A percentile compares a stretch with the other conserved stretches of the same genome.
phyloP scores from a whole-genome alignment of 2,113 vertebrate species.

The Hipposideros armiger region DNA sequence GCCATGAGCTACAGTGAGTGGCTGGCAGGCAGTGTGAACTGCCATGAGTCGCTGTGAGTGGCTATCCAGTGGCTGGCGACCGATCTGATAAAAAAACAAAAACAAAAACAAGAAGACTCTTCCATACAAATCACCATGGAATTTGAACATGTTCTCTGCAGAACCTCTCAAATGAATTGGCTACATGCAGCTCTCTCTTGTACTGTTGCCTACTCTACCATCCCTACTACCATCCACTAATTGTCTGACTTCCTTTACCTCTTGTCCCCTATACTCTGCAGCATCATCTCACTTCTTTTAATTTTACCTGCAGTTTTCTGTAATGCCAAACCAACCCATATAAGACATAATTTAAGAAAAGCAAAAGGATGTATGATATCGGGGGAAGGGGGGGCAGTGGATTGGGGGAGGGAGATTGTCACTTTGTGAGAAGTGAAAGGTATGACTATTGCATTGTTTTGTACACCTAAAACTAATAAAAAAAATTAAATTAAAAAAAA shows the following conservation, averaged over 20 bases:
- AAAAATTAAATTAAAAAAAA: neutral
- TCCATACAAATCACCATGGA: neutral
- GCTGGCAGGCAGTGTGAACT: no score
- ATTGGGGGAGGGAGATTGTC: no score
- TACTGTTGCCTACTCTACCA: neutral
- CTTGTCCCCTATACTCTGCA: neutral
- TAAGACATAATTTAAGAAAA: neutral
- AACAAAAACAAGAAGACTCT: neutral
- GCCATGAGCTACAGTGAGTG: no score
- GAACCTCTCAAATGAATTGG: neutral
- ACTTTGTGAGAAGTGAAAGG: no score
- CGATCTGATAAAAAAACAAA: no score
- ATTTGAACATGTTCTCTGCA: neutral
- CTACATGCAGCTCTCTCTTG: neutral
- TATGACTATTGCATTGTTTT: no score
- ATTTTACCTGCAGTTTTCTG: neutral
- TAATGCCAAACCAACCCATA: neutral
- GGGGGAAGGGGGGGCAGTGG: no score
- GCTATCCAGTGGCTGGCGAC: no score
- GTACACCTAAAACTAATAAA: no score
- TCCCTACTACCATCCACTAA: no score
- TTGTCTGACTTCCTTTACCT: neutral
- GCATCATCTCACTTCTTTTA: neutral
- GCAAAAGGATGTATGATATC: neutral
- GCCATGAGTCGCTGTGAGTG: no score